phyloP scores from a whole-genome alignment of 2,113 vertebrate genomes.

The Xerus inauris region DNA sequence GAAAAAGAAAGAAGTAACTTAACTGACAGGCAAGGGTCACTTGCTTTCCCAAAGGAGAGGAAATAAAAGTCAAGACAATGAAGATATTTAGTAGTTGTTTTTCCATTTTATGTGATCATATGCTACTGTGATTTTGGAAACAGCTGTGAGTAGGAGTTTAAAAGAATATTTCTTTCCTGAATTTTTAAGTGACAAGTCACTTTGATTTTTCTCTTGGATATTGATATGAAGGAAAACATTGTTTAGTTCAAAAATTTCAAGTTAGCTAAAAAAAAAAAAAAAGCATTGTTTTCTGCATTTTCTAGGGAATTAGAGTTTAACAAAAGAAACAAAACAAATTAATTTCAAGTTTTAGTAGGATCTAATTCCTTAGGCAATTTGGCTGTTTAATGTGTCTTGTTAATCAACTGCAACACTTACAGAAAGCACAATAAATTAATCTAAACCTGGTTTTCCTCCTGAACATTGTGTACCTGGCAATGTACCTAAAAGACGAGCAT shows the following conservation, averaged over 20 bases:
- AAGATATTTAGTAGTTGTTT: not conserved
- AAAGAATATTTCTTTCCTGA: slow-evolving; percentile 5
- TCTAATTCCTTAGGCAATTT: not conserved
- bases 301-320: not conserved
- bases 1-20: not conserved
- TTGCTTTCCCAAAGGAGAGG: not conserved
- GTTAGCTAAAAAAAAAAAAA: not conserved
- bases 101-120: not conserved
- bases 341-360: not conserved
- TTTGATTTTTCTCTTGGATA: slow-evolving; percentile 30
- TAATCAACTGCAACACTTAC: not conserved
- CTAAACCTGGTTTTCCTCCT: not conserved
- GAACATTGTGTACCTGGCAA: fast-evolving
- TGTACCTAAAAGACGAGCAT: not conserved
- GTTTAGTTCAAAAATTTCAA: not conserved
- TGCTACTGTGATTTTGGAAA: slow-evolving; percentile 16
- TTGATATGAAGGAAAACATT: not conserved
- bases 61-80: slow-evolving; percentile 41
- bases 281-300: not conserved
- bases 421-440: not conserved
- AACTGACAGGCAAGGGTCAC: not conserved
- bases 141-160: slow-evolving; percentile 32
- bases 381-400: too few relatives aligned
- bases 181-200: not conserved
- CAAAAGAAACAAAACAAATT: not conserved